Percentiles rank a stretch among this genome's conserved stretches.
phyloP scores from a whole-genome alignment of 2,797 vertebrate genomes.

The Lophius americanus region DNA sequence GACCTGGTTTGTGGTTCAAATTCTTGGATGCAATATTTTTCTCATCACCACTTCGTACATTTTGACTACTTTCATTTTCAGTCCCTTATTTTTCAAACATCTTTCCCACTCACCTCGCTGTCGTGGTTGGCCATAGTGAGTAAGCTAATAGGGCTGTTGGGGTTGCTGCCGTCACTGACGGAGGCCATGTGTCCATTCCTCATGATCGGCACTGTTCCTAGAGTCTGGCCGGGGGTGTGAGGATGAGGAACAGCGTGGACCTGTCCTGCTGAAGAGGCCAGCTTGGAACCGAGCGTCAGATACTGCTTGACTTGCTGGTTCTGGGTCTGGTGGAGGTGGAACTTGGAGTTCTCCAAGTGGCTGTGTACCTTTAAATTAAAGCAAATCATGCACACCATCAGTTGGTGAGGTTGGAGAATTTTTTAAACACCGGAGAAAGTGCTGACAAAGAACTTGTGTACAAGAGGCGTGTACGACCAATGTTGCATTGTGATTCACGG shows the following conservation, averaged over 20 bases:
- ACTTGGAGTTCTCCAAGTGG: constrained; percentile 92
- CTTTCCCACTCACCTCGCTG: constrained; percentile 82
- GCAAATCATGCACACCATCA: constrained; percentile 6
- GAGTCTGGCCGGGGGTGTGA: constrained; percentile 75
- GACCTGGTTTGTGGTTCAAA: constrained; percentile 26
- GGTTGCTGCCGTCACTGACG: constrained; percentile 75
- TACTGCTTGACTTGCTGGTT: constrained; percentile 93
- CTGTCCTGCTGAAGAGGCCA: constrained; percentile 78
- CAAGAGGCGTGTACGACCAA: not conserved
- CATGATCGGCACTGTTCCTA: constrained; percentile 80
- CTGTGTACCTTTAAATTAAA: constrained; percentile 85
- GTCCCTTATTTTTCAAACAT: constrained; percentile 43
- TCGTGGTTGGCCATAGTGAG: constrained; percentile 86
- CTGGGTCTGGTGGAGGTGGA: constrained; percentile 89
- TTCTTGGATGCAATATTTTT: constrained; percentile 34
- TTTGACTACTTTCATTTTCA: constrained; percentile 46
- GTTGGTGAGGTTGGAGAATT: not conserved
- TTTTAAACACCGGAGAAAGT: not conserved
- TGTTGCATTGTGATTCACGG: not conserved
- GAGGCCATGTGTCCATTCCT: constrained; percentile 85
- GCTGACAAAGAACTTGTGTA: constrained; percentile 15
- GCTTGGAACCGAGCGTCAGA: constrained; percentile 88
- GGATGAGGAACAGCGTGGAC: constrained; percentile 78
- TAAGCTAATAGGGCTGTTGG: constrained; percentile 84
- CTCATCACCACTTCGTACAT: constrained; percentile 7